Evolutionary conservation across 1,140 invertebrate species (phyloP).

Genomic region (Drosophila kanapiae): DNA sequence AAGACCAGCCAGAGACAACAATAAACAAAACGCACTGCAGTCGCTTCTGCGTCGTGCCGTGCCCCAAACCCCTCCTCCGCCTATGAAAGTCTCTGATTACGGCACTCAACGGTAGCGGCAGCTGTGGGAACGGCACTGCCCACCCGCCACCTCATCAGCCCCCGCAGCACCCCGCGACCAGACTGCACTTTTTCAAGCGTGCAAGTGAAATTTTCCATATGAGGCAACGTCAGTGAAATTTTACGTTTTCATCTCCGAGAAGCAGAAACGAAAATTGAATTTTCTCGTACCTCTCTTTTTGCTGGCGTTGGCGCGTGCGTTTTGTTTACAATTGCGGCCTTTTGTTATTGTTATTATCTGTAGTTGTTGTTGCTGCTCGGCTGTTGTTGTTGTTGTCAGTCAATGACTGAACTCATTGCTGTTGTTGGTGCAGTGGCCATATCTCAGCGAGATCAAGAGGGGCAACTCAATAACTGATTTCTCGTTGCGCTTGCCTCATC

Average conservation of each 20-base stretch:
- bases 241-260: conserved; percentile 55
- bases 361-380: conserved; percentile 35
- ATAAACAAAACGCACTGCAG: conserved; percentile 70
- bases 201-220: conserved; percentile 83
- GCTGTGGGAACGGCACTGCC: conserved; percentile 16
- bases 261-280: conserved; percentile 30
- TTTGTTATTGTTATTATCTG: conserved; percentile 67
- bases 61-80: conserved; percentile 7
- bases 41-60: conserved; percentile 1
- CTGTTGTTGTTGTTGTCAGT: conserved; percentile 52
- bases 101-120: conserved; percentile 62
- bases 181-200: conserved; percentile 78
- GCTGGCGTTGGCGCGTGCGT: conserved; percentile 58
- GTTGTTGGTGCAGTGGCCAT: conserved; percentile 25
- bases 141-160: conserved; percentile 1
- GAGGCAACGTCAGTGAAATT: conserved; percentile 73
- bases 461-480: conserved; percentile 57
- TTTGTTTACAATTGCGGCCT: conserved; percentile 71
- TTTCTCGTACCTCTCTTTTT: conserved; percentile 25
- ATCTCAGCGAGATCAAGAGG: conserved; percentile 64
- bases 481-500: conserved; percentile 23
- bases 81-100: conserved; percentile 65
- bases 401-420: conserved; percentile 64
- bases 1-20: conserved; percentile 6
- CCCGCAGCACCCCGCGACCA: background rate